Conservation (phyloP, 2,113 vertebrate genomes). For the Hypomesus transpacificus region DNA sequence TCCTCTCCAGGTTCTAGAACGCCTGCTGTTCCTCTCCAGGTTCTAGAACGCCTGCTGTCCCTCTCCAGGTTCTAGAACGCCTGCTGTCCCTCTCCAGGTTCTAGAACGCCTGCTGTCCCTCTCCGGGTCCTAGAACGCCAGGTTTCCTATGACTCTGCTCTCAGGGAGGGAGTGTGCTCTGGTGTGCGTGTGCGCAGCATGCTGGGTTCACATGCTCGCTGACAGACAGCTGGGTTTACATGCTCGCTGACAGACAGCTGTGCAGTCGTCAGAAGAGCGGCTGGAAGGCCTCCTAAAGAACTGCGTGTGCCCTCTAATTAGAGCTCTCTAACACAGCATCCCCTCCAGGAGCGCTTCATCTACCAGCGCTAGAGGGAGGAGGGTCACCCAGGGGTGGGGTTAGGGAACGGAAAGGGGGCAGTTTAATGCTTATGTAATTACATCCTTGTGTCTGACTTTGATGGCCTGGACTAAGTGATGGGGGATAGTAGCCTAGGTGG, state of each 20-base stretch:
- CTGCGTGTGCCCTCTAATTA: slow-evolving; percentile 61
- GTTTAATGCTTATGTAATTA: slow-evolving; percentile 60
- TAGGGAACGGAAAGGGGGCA: slow-evolving; percentile 19
- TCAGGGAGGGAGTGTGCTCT: too few relatives aligned
- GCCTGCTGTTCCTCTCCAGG: too few relatives aligned
- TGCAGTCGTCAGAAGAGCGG: slow-evolving; percentile 63
- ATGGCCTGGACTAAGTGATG: slow-evolving; percentile 34
- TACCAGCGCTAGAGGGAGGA: slow-evolving; percentile 22
- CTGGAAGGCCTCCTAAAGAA: slow-evolving; percentile 49
- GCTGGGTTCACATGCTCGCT: too few relatives aligned
- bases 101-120: too few relatives aligned
- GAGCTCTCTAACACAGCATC: slow-evolving; percentile 53
- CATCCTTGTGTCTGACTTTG: slow-evolving; percentile 50
- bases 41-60: neutral
- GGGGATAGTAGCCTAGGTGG: neutral
- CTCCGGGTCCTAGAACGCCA: too few relatives aligned
- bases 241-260: slow-evolving; percentile 39
- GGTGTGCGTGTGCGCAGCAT: slow-evolving; percentile 30
- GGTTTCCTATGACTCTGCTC: too few relatives aligned
- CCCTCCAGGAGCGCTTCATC: slow-evolving; percentile 58
- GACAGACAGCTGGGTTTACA: too few relatives aligned
- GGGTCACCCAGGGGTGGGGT: slow-evolving; percentile 12
- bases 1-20: too few relatives aligned
- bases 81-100: neutral
- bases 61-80: too few relatives aligned